A percentile compares a stretch with the other conserved stretches of the same genome.
phyloP scores from a whole-genome alignment of 2,888 invertebrate species.

The Melanchra persicariae region DNA sequence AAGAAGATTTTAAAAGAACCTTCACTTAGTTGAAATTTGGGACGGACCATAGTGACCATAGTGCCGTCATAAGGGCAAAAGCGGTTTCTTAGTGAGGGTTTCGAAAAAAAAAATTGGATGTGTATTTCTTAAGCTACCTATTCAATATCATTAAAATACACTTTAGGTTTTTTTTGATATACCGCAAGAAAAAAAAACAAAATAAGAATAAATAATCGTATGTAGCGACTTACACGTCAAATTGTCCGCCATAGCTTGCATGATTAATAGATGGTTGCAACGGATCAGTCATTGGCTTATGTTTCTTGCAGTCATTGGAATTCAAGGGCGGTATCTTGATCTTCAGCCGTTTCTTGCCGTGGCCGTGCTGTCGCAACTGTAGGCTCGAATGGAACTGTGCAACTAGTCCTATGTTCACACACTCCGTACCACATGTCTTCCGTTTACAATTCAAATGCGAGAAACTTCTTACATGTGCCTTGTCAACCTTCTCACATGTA shows the following conservation, averaged over 20 bases:
- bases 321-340: slow-evolving; percentile 73
- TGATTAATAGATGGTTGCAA: slow-evolving; percentile 76
- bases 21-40: neutral
- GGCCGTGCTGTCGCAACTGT: slow-evolving; percentile 71
- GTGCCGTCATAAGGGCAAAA: too few species aligned
- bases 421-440: slow-evolving; percentile 75
- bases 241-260: slow-evolving; percentile 80
- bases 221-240: slow-evolving; percentile 79
- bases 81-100: too few species aligned
- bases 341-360: slow-evolving; percentile 72
- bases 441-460: slow-evolving; percentile 76
- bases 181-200: neutral
- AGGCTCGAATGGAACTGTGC: slow-evolving; percentile 67
- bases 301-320: slow-evolving; percentile 71
- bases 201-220: neutral
- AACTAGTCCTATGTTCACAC: slow-evolving; percentile 42
- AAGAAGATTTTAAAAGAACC: neutral
- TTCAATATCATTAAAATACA: too few species aligned
- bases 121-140: too few species aligned
- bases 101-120: too few species aligned
- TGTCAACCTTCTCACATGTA: slow-evolving; percentile 77
- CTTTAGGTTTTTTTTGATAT: too few species aligned
- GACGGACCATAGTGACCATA: neutral
- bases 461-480: slow-evolving; percentile 76
- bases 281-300: slow-evolving; percentile 82